Evolutionary conservation across 2,797 vertebrate genomes (phyloP), one percentile per base, ranked within the genome.

Genomic region (Pseudochirops cupreus): DNA sequence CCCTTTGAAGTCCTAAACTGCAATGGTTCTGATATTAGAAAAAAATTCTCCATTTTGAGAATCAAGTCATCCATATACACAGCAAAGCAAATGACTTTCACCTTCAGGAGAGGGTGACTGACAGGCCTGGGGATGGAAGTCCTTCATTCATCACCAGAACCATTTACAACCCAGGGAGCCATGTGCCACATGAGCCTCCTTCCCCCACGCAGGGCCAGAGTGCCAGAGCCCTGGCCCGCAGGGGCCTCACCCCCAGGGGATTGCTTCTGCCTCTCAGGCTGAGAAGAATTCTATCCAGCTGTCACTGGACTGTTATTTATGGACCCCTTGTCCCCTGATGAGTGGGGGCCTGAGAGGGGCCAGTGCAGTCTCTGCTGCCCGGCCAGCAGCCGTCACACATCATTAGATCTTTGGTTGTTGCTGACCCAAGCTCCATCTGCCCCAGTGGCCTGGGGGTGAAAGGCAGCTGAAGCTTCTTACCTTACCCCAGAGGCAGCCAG

Each of bases 271-370:
- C 74, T 87, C 39, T 87, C 74, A 54, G 95, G 92, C 92, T 14
- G 0, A 62, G 91, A 5, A 0, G 92, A 62, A 94, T 82, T 53
- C 96, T n/a, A 4, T 96, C 89, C 93, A 92, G 94, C 95, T 98
- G 98, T 98, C 98, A 98, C 96, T 74, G 57, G 93, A 96, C 89
- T 95, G 96, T 97, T 98, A 98, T 98, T 98, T 98, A 98, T 98
- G 98, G 97, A 96, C 97, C 97, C 94, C 98, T 89, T 87, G 93
- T 93, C 96, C 95, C 96, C 98, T 97, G 97, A 97, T 98, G 97
- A 97, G 97, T 97, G 97, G 74, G 39, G 39, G 98, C 97, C 96
- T 97, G 57, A 2, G 62, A 94, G 97, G 96, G 94, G 97, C 95
- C 97, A 97, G 95, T 96, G 87, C 94, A 95, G 97, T 93, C 97